phyloP scores from a whole-genome alignment of 2,797 vertebrate genomes.

The Lepus oiostolus region DNA sequence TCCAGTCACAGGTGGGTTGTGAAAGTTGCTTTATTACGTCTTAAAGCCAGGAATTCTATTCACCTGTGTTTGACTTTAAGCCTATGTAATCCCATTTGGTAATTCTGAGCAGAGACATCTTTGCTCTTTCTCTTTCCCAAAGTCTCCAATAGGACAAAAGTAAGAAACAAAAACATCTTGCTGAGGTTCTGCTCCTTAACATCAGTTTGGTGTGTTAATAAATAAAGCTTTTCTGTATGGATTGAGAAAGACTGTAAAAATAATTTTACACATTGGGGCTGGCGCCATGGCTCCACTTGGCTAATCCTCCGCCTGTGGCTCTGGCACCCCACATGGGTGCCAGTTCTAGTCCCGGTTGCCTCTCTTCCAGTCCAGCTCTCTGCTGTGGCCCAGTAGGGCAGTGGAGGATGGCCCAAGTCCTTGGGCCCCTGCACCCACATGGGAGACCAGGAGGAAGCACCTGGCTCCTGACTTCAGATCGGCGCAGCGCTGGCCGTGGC shows the following conservation, averaged over 20 bases:
- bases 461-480: no score
- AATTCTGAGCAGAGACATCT: background rate
- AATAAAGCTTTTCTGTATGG: background rate
- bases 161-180: background rate
- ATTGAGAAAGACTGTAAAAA: background rate
- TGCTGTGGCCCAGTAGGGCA: no score
- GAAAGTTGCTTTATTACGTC: background rate
- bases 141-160: background rate
- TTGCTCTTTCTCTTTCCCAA: background rate
- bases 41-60: background rate
- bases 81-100: background rate
- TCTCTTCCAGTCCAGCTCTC: no score
- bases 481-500: no score
- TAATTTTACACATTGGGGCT: no score
- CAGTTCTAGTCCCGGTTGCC: no score
- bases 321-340: no score
- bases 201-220: background rate
- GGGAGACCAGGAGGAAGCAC: no score
- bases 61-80: background rate
- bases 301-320: no score
- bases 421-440: no score
- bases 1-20: background rate
- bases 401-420: no score
- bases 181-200: slow-evolving; percentile 24
- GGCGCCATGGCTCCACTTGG: no score